Evolutionary conservation across 2,113 vertebrate species (phyloP).

Genomic region (Typhlomys cinereus): DNA sequence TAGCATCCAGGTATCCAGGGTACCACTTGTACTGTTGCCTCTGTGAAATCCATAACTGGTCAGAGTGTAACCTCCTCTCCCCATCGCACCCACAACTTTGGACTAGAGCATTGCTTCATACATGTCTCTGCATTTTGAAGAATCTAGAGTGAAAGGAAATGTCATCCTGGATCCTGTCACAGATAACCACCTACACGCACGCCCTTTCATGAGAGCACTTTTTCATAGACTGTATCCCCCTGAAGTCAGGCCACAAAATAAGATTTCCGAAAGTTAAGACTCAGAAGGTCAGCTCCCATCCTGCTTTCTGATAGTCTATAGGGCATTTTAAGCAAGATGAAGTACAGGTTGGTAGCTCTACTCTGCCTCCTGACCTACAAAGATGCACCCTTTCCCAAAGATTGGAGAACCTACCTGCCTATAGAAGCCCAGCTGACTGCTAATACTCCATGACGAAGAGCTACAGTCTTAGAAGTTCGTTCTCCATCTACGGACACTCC

Average conservation of each 20-base stretch:
- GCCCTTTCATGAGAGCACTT: neutral
- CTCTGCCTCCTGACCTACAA: neutral
- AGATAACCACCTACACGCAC: neutral
- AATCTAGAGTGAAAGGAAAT: neutral
- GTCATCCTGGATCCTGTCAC: neutral
- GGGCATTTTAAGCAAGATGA: neutral
- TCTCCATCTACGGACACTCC: neutral
- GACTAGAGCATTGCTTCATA: neutral
- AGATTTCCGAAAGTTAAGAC: neutral
- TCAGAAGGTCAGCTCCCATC: neutral
- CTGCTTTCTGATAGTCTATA: neutral
- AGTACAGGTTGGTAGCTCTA: neutral
- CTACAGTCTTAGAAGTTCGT: neutral
- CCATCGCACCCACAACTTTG: neutral
- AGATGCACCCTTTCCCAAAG: neutral
- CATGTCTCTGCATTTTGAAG: neutral
- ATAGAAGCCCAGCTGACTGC: neutral
- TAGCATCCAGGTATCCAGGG: conserved; percentile 23
- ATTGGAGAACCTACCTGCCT: neutral
- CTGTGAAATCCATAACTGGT: neutral
- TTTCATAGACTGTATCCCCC: neutral
- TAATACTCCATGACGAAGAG: neutral
- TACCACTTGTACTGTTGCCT: neutral
- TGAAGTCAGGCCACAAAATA: neutral
- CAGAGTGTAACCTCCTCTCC: neutral